Evolutionary conservation across 2,113 vertebrate species (phyloP), one percentile per base, ranked within the genome.

Genomic region (Accipiter cooperii): DNA sequence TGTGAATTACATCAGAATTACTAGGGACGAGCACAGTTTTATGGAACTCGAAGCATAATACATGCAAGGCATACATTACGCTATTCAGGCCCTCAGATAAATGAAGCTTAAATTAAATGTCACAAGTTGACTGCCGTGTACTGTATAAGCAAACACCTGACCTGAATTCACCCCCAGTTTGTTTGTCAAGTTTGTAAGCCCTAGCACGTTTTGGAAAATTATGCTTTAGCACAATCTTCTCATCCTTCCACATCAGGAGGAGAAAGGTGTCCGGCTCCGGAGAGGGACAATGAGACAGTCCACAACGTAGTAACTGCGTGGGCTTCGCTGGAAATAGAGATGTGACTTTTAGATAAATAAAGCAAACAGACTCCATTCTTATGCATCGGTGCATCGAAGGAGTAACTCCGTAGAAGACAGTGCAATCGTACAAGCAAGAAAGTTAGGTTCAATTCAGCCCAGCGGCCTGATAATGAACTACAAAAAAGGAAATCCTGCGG

Each of bases 371-470:
- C 42, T 25, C 61, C 13, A 0, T 22, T 5, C 84, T 6, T 4
- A 5, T 1, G 20, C 20, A 19, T 6, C 9, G 4, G 42, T 0
- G 34, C 34, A 3, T 0, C 2, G 4, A 5, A 33, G 71, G 55
- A 64, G 36, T 0, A 13, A 5, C 75, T 13, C 51, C 38, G 7
- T 4, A 15, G 13, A 8, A 36, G 87, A 5, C 14, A 1, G 9
- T 0, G 74, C 47, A 20, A 20, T 3, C 6, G 33, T 6, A 11
- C 0, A 0, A 34, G 51, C 24, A 6, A 7, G 46, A 24, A 22
- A 84, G 61, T 26, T 78, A 4, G 55, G 69, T 3, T 44, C 29
- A 5, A 19, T 38, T 5, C 38, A 68, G 61, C 73, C 60, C 90
- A 9, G 84, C 1, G 28, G 63, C 75, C 44, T 24, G 51, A 13